These are phyloP conservation scores for Polypterus bichir DNA, from an alignment of 2,113 vertebrate genomes.

Conservation along the genomic window DNA sequence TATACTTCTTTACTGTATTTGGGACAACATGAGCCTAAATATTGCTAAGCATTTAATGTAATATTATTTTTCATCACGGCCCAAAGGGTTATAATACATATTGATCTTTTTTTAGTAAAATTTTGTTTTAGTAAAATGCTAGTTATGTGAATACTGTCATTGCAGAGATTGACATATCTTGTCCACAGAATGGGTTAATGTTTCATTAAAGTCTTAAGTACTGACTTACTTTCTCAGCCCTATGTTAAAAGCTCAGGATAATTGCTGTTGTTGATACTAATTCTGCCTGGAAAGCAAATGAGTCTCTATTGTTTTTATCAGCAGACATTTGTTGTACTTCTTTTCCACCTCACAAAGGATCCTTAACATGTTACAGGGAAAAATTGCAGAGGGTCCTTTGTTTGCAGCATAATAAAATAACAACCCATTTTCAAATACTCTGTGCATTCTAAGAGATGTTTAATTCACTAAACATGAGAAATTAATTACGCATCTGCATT, in stretches of 20 bases:
- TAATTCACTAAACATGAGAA: slow-evolving; percentile 58
- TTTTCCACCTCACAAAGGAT: slow-evolving; percentile 45
- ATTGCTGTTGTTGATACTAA: slow-evolving; percentile 8
- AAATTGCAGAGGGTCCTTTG: slow-evolving; percentile 32
- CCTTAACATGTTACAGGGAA: slow-evolving; percentile 16
- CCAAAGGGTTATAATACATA: too few species aligned
- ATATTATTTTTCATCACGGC: too few species aligned
- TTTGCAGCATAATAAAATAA: slow-evolving; percentile 47
- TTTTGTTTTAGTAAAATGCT: too few species aligned
- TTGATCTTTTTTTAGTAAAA: too few species aligned
- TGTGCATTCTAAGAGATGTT: slow-evolving; percentile 42
- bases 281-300: neutral
- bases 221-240: slow-evolving; percentile 35
- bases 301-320: slow-evolving; percentile 52
- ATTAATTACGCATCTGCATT: slow-evolving; percentile 64
- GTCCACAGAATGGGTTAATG: slow-evolving; percentile 45
- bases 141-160: slow-evolving; percentile 9
- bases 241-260: slow-evolving; percentile 27
- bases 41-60: too few species aligned
- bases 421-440: slow-evolving; percentile 19
- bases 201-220: slow-evolving; percentile 47
- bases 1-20: too few species aligned
- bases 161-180: slow-evolving; percentile 11
- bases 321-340: slow-evolving; percentile 32
- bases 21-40: too few species aligned